phyloP scores from a whole-genome alignment of 2,888 invertebrate species.

The Cataglyphis cursor region DNA sequence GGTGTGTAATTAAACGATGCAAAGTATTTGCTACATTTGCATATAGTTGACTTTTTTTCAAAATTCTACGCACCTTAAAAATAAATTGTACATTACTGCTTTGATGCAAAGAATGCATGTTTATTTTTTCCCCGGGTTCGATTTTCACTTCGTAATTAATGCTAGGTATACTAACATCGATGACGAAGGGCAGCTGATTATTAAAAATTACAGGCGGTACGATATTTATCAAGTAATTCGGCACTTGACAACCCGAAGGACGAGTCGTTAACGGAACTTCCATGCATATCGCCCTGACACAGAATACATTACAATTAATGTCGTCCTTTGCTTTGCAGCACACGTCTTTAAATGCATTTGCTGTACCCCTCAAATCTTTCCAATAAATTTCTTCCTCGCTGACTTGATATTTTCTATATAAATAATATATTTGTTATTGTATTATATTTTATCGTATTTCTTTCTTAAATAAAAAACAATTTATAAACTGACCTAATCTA shows the following conservation, averaged over 20 bases:
- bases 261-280: slow-evolving; percentile 79
- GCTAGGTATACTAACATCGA: slow-evolving; percentile 88
- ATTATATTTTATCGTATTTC: slow-evolving; percentile 15
- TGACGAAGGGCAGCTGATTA: slow-evolving; percentile 92
- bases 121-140: slow-evolving; percentile 91
- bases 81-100: slow-evolving; percentile 88
- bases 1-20: neutral
- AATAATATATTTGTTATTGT: neutral
- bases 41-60: neutral
- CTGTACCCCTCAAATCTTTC: slow-evolving; percentile 91
- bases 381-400: slow-evolving; percentile 93
- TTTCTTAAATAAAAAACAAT: neutral
- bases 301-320: slow-evolving; percentile 88
- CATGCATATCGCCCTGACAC: slow-evolving; percentile 88
- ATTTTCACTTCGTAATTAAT: slow-evolving; percentile 88
- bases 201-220: slow-evolving; percentile 92
- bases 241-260: slow-evolving; percentile 86
- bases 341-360: slow-evolving; percentile 90
- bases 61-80: slow-evolving; percentile 81
- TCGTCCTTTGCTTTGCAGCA: slow-evolving; percentile 90
- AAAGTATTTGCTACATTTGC: neutral
- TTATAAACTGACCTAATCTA: neutral
- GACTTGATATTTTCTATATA: slow-evolving; percentile 90
- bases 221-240: slow-evolving; percentile 92
- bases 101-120: slow-evolving; percentile 90